Evolutionary conservation across 2,888 invertebrate species (phyloP).

Genomic region (Orthonychiurus folsomi): DNA sequence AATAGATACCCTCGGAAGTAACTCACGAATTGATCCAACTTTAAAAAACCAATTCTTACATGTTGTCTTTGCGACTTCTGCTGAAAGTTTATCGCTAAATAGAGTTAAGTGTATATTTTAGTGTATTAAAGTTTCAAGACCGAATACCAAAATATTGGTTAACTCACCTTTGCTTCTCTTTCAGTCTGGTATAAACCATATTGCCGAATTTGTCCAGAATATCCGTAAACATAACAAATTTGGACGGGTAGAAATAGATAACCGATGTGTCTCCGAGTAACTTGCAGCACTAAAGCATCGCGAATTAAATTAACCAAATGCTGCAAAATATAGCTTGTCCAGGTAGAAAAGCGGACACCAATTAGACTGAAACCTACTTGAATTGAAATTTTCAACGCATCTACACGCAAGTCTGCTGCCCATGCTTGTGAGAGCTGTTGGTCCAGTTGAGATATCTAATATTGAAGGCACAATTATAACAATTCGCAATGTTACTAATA

Average conservation of each 20-base stretch:
- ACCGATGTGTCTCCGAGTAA: conserved; percentile 79
- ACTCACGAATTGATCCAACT: conserved; percentile 90
- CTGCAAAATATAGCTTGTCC: neutral
- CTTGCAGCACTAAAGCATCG: conserved; percentile 69
- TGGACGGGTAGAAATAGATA: conserved; percentile 93
- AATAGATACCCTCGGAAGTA: conserved; percentile 85
- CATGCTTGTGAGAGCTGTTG: conserved; percentile 84
- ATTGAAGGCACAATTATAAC: too few species aligned
- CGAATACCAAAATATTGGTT: too few species aligned
- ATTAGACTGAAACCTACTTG: conserved; percentile 55
- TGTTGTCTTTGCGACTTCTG: conserved; percentile 84
- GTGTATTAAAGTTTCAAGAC: too few species aligned
- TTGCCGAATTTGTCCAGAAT: conserved; percentile 89
- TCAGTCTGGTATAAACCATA: conserved; percentile 74
- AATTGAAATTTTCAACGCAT: conserved; percentile 91
- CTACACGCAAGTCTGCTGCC: conserved; percentile 88
- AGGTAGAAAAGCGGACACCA: neutral
- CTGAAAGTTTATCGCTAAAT: conserved; percentile 34
- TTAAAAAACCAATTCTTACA: conserved; percentile 99
- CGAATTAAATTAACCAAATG: neutral
- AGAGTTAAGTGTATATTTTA: conserved; percentile 8
- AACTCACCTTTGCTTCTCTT: conserved; percentile 57
- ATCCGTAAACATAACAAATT: conserved; percentile 92
- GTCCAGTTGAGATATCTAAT: conserved; percentile 76
- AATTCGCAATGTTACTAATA: neutral